phyloP scores from a whole-genome alignment of 2,888 invertebrate species.

The Frankliniella fusca region DNA sequence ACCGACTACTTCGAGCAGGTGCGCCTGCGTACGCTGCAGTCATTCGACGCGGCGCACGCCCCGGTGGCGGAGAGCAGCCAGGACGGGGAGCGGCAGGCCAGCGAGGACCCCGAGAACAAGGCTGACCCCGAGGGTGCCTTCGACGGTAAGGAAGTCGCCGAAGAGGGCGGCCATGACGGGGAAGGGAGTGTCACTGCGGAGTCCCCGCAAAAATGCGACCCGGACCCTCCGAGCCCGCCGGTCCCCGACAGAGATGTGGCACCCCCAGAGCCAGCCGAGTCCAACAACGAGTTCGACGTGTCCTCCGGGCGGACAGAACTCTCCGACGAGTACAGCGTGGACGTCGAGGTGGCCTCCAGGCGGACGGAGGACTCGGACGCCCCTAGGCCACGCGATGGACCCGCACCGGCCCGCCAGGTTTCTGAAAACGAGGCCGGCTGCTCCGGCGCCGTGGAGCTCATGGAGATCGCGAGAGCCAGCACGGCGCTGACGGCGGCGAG shows the following conservation, averaged over 20 bases:
- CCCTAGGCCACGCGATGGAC: background rate
- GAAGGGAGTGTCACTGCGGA: background rate
- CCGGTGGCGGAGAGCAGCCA: background rate
- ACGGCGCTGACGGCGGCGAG: constrained; percentile 1
- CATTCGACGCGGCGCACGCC: background rate
- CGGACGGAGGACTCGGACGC: background rate
- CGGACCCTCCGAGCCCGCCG: too few relatives aligned
- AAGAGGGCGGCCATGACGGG: background rate
- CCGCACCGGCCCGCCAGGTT: background rate
- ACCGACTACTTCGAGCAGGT: constrained; percentile 22
- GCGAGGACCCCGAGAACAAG: background rate
- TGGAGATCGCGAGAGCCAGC: constrained; percentile 2
- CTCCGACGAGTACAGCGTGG: background rate
- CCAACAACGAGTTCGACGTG: background rate
- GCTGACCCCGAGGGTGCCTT: background rate
- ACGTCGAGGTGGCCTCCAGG: background rate
- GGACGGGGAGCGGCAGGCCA: background rate
- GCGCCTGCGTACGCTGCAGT: background rate
- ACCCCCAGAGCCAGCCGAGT: too few relatives aligned
- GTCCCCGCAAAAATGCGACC: background rate
- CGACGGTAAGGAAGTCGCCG: background rate
- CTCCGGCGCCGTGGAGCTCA: background rate
- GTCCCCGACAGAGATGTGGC: too few relatives aligned
- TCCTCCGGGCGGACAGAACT: background rate
- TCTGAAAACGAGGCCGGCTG: too few relatives aligned